Evolutionary conservation across 2,888 invertebrate species (phyloP).

Genomic region (Coelopa pilipes): DNA sequence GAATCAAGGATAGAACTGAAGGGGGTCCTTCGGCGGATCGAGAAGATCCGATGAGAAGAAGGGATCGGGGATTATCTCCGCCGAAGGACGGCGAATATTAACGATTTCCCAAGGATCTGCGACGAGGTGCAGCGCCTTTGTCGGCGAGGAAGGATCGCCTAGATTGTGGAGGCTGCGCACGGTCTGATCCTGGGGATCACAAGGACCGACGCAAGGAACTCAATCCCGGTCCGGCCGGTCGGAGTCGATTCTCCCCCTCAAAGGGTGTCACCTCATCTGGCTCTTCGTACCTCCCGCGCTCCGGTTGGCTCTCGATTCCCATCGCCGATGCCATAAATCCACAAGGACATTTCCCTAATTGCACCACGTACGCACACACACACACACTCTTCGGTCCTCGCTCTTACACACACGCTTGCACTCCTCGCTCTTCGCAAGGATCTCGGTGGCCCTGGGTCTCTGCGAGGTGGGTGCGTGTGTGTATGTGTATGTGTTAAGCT

Average conservation of each 20-base stretch:
- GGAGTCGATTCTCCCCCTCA: too few species aligned
- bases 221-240: too few species aligned
- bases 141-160: background rate
- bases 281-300: background rate
- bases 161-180: background rate
- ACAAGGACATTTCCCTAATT: constrained; percentile 24
- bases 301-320: background rate
- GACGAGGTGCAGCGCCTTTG: too few species aligned
- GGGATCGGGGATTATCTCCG: too few species aligned
- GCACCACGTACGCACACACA: constrained; percentile 1
- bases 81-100: too few species aligned
- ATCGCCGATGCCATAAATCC: constrained; percentile 8
- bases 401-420: background rate
- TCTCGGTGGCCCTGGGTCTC: background rate
- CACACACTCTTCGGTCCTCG: constrained; percentile 14
- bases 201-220: too few species aligned
- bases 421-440: background rate
- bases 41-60: too few species aligned
- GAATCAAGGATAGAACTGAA: too few species aligned
- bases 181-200: background rate
- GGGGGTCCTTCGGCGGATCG: too few species aligned
- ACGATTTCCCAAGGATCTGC: too few species aligned
- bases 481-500: constrained; percentile 5
- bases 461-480: background rate
- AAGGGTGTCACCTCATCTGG: background rate